A percentile compares a stretch with the other conserved stretches of the same genome.
These are phyloP conservation scores for Hyles euphorbiae DNA, from an alignment of 1,140 invertebrate genomes.

Conservation along the genomic window DNA sequence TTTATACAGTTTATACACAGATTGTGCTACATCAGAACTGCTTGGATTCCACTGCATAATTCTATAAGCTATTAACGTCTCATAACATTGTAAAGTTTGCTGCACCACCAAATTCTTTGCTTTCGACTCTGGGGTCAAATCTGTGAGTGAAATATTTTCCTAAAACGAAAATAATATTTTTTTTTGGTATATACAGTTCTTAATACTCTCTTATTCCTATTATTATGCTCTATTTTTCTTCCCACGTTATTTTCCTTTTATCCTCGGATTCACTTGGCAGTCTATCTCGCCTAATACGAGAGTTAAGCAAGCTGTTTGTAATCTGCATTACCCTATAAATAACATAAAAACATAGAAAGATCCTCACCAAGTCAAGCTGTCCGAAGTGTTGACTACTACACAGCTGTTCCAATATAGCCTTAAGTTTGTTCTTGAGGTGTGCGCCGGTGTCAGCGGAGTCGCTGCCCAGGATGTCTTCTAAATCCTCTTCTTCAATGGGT, in stretches of 20 bases:
- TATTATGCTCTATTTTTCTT: too few relatives aligned
- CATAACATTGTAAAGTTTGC: conserved; percentile 66
- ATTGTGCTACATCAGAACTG: conserved; percentile 39
- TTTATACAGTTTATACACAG: conserved; percentile 67
- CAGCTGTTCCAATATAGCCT: conserved; percentile 33
- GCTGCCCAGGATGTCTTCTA: conserved; percentile 45
- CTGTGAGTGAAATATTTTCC: conserved; percentile 54
- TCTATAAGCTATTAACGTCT: conserved; percentile 70
- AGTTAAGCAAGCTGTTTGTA: too few relatives aligned
- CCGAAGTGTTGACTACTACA: conserved; percentile 26
- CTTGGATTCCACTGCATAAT: conserved; percentile 66
- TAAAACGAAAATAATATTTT: conserved; percentile 15
- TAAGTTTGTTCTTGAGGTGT: conserved; percentile 37
- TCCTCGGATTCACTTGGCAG: too few relatives aligned
- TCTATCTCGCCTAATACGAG: too few relatives aligned
- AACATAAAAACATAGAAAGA: too few relatives aligned
- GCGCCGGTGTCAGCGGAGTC: conserved; percentile 29
- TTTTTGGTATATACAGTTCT: too few relatives aligned
- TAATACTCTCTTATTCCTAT: too few relatives aligned
- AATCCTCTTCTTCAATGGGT: conserved; percentile 31
- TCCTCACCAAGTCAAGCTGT: conserved; percentile 39
- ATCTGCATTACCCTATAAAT: too few relatives aligned
- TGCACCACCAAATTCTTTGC: conserved; percentile 67
- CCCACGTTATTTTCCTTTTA: too few relatives aligned
- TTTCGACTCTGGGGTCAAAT: conserved; percentile 69